These are phyloP conservation scores for Metaphire vulgaris DNA, from an alignment of 1,140 invertebrate genomes.

Conservation along the genomic window DNA sequence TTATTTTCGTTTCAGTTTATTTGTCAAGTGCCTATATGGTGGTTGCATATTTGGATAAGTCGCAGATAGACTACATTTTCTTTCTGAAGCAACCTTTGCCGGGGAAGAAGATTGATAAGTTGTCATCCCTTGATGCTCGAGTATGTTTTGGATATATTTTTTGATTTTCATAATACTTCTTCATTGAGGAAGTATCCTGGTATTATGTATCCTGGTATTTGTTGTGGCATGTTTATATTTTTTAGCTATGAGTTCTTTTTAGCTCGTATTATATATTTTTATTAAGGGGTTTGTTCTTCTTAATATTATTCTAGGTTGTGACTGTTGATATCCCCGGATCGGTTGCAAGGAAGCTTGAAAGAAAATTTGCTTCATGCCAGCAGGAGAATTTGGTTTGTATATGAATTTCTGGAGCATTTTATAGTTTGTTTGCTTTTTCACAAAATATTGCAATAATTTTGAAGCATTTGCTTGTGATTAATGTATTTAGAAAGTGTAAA, in stretches of 20 bases:
- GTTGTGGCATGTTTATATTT: no score
- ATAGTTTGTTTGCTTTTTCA: no score
- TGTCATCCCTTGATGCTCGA: constrained; percentile 60
- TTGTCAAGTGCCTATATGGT: constrained; percentile 62
- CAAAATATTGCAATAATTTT: no score
- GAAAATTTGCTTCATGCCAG: constrained; percentile 60
- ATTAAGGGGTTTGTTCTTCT: no score
- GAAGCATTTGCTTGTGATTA: no score
- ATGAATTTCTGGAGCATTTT: no score
- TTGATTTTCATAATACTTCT: constrained; percentile 2
- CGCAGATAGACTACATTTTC: constrained; percentile 61
- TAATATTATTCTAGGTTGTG: constrained; percentile 47
- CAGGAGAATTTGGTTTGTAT: constrained; percentile 57
- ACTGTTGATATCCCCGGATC: constrained; percentile 59
- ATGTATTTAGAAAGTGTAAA: constrained; percentile 42
- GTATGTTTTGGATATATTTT: constrained; percentile 32
- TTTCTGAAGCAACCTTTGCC: constrained; percentile 56
- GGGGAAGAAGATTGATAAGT: constrained; percentile 57
- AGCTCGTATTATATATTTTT: no score
- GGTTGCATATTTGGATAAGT: constrained; percentile 61
- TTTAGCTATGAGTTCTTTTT: no score
- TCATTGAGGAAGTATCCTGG: no score
- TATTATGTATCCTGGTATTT: no score
- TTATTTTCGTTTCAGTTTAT: constrained; percentile 54
- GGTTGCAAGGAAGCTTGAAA: constrained; percentile 60